Base-by-base conservation (phyloP, 2,797 vertebrate species). In the Thripadectes ignobilis region DNA sequence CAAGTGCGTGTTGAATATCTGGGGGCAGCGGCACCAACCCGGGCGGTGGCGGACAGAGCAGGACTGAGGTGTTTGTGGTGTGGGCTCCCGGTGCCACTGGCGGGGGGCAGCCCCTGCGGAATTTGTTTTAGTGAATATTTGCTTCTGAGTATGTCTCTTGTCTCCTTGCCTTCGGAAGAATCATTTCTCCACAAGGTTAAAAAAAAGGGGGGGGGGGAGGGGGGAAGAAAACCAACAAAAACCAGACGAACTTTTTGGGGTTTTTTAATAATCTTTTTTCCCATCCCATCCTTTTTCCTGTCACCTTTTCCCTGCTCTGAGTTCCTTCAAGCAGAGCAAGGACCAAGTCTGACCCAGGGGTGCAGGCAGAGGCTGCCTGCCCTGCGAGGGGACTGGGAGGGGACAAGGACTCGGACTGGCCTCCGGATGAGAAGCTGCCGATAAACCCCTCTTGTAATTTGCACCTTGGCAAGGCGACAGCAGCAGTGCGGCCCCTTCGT, bases 381-480 rank as follows among this genome's bases (percentile, higher is more conserved):
- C 19, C 80, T 27, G 57, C 1, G 27, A 12, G 71, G 41, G 45
- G 59, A 17, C 22, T 22, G 19, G 2, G 2, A 22, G 51, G 14
- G 29, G 18, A 38, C 18, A 14, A 13, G 68, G 61, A 18, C 5
- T 14, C 77, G 79, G 94, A 22, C 62, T 45, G 4, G 4, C 41
- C 90, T 92, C 87, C 8, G n/a, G 81, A 74, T 5, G 67, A 92
- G 92, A 79, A 71, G 87, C 75, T 95, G 92, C 55, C 83, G 15
- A 52, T 32, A 93, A 96, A 63, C 91, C 88, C 61, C 67, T 62
- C 19, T 27, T 9, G 91, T 94, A 95, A 97, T 95, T 96, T 89
- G 88, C 93, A 93, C 94, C 86, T 97, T 96, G 21, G 18, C 85
- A 96, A 96, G 89, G 94, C 12, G 73, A 43, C 59, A 87, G 91